These are phyloP conservation scores for Climacteris rufus DNA, from an alignment of 2,113 vertebrate species.

Conservation along the genomic window DNA sequence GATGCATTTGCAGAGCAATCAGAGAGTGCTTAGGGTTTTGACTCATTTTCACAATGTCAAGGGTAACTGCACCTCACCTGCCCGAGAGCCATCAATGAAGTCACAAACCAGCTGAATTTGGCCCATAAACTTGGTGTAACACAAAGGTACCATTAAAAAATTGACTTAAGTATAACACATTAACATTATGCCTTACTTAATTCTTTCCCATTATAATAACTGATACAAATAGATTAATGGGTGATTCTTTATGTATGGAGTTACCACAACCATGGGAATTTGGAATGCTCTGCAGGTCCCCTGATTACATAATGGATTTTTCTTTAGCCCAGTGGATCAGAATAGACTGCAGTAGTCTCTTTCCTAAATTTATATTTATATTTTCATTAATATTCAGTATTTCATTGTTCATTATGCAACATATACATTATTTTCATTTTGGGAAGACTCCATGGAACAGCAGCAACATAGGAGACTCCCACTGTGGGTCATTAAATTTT, in stretches of 20 bases:
- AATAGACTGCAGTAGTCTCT: background rate
- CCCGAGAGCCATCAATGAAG: no score
- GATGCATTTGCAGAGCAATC: background rate
- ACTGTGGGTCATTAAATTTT: slow-evolving; percentile 37
- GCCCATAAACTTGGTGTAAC: background rate
- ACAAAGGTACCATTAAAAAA: background rate
- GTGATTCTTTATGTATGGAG: background rate
- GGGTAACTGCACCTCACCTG: background rate
- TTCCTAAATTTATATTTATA: background rate
- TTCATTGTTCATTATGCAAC: background rate
- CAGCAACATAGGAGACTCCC: background rate
- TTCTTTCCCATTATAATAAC: background rate
- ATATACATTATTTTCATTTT: background rate
- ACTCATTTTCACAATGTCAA: background rate
- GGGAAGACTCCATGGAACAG: background rate
- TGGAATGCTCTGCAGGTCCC: background rate
- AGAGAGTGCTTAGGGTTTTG: background rate
- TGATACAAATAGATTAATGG: background rate
- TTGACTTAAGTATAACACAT: background rate
- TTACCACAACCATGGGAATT: background rate
- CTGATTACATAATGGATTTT: background rate
- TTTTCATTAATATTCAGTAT: slow-evolving; percentile 32
- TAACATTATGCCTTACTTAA: background rate
- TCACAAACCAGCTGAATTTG: background rate
- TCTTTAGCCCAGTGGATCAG: background rate